These are phyloP conservation scores for Patella pellucida DNA, from an alignment of 2,888 invertebrate genomes.

Conservation along the genomic window DNA sequence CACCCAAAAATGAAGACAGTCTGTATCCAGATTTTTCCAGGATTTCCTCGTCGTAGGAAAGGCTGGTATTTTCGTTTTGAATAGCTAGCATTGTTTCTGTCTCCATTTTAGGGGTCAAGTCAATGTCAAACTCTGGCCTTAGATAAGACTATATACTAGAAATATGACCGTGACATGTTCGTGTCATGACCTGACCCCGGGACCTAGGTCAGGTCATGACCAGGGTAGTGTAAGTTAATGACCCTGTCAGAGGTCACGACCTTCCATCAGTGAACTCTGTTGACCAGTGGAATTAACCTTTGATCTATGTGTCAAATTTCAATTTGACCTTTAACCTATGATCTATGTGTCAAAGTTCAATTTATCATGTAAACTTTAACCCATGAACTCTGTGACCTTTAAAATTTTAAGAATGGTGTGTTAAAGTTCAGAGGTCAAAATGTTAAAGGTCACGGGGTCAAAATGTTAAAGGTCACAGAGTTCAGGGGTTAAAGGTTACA, in stretches of 20 bases:
- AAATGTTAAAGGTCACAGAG: too few species aligned
- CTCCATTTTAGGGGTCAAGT: background rate
- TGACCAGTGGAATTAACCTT: too few species aligned
- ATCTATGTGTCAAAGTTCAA: background rate
- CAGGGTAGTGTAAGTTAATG: background rate
- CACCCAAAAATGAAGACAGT: background rate
- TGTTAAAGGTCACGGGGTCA: too few species aligned
- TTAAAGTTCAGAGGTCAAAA: too few species aligned
- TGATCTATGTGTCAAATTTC: too few species aligned
- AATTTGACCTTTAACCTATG: background rate
- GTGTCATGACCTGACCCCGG: background rate
- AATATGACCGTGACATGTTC: background rate
- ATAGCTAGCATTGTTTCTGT: background rate
- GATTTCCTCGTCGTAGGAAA: background rate
- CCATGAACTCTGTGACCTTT: too few species aligned
- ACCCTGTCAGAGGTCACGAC: background rate
- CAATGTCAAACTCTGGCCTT: background rate
- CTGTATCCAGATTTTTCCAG: constrained; percentile 1
- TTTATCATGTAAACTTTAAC: background rate
- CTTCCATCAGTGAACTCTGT: background rate
- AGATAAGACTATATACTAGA: background rate
- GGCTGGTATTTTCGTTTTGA: too few species aligned
- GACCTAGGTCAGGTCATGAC: constrained; percentile 1
- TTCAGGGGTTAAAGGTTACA: too few species aligned
- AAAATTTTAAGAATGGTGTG: too few species aligned